phyloP scores from a whole-genome alignment of 2,797 vertebrate species.

The Onychomys arenicola region DNA sequence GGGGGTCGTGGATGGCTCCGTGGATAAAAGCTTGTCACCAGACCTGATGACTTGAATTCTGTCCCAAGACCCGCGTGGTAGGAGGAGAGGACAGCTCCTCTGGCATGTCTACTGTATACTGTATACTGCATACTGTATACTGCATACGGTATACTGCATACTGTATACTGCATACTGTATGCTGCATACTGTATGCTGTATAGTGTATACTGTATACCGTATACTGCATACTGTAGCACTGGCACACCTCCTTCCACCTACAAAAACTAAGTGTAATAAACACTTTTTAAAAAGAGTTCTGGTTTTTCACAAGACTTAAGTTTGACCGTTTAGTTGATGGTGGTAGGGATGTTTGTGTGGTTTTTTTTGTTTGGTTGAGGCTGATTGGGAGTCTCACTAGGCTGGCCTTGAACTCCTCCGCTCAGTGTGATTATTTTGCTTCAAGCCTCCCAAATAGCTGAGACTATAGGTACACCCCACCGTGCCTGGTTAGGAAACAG shows the following conservation, averaged over 20 bases:
- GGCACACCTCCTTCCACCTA: neutral
- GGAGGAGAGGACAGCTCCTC: neutral
- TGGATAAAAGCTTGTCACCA: neutral
- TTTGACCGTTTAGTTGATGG: neutral
- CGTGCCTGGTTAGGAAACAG: neutral
- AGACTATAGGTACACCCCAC: neutral
- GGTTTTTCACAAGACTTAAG: neutral
- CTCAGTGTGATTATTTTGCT: neutral
- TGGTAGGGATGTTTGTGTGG: neutral
- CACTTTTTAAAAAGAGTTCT: neutral
- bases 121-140: too few relatives aligned
- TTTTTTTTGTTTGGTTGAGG: neutral
- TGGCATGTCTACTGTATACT: too few relatives aligned
- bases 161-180: too few relatives aligned
- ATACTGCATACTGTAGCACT: too few relatives aligned
- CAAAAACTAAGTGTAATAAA: neutral
- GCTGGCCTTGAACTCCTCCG: neutral
- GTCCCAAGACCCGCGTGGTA: neutral
- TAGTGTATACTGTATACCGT: too few relatives aligned
- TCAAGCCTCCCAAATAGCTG: neutral
- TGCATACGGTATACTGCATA: too few relatives aligned
- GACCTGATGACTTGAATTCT: neutral
- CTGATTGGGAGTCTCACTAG: neutral
- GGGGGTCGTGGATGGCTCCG: neutral
- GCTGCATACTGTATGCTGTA: too few relatives aligned